A percentile compares a stretch with the other conserved stretches of the same genome.
Conservation (phyloP, 2,888 invertebrate genomes). For the Tenthredo livida region DNA sequence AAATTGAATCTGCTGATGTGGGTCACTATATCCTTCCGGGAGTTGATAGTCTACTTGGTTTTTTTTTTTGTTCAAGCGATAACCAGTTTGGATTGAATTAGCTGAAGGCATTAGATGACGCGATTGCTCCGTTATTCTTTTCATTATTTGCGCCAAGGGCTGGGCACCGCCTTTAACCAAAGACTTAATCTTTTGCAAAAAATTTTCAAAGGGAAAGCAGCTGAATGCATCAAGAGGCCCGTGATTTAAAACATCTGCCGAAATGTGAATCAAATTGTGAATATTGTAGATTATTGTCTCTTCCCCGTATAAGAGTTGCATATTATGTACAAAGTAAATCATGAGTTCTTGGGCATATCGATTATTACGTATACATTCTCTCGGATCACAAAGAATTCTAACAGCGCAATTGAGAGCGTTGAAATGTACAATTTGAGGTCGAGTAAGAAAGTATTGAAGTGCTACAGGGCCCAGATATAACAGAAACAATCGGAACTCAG, state of each 20-base stretch:
- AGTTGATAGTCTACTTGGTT: neutral
- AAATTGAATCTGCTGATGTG: neutral
- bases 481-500: slow-evolving; percentile 64
- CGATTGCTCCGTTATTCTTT: slow-evolving; percentile 50
- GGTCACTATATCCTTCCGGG: neutral
- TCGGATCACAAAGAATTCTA: slow-evolving; percentile 56
- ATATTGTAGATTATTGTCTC: slow-evolving; percentile 63
- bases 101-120: neutral
- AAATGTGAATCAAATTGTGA: slow-evolving; percentile 60
- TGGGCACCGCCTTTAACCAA: slow-evolving; percentile 37
- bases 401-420: slow-evolving; percentile 57
- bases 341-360: slow-evolving; percentile 60
- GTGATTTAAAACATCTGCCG: slow-evolving; percentile 49
- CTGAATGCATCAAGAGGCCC: slow-evolving; percentile 53
- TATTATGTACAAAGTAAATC: slow-evolving; percentile 60
- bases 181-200: slow-evolving; percentile 34
- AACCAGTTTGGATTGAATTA: neutral
- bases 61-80: neutral
- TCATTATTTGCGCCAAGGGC: slow-evolving; percentile 50
- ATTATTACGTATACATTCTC: slow-evolving; percentile 55
- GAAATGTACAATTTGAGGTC: slow-evolving; percentile 59
- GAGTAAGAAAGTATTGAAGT: slow-evolving; percentile 56
- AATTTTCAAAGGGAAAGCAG: slow-evolving; percentile 47
- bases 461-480: slow-evolving; percentile 65
- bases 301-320: slow-evolving; percentile 61